Conservation (phyloP, 2,888 invertebrate species). For the Plutella xylostella region DNA sequence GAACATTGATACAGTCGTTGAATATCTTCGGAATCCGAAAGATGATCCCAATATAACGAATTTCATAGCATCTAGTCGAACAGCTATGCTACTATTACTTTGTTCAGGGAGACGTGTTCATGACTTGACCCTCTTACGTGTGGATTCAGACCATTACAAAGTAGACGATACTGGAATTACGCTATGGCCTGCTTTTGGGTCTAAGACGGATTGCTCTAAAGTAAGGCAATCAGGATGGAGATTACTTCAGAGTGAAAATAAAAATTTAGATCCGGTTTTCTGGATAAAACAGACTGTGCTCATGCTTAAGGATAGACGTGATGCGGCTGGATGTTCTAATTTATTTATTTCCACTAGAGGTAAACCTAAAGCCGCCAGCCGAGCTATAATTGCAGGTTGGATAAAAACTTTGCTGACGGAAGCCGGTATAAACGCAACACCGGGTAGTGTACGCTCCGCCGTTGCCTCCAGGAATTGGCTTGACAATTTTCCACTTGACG, state of each 20-base stretch:
- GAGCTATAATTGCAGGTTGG: conserved; percentile 17
- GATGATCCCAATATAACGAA: not conserved
- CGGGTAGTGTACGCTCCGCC: conserved; percentile 14
- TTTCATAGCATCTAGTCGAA: not conserved
- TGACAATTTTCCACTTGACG: conserved; percentile 13
- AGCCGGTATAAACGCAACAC: conserved; percentile 7
- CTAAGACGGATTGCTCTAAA: not conserved
- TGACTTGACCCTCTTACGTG: not conserved
- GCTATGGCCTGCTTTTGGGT: not conserved
- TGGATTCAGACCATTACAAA: not conserved
- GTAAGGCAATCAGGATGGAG: conserved; percentile 6
- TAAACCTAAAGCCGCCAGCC: not conserved
- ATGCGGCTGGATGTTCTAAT: not conserved
- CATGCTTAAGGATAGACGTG: not conserved
- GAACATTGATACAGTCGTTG: not conserved
- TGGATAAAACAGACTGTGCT: not conserved
- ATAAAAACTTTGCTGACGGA: conserved; percentile 13
- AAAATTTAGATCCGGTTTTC: not conserved
- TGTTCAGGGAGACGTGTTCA: not conserved
- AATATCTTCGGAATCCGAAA: no score
- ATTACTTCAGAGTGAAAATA: not conserved
- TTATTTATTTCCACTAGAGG: not conserved
- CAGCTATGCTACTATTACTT: not conserved
- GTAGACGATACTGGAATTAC: not conserved
- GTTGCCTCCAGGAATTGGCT: conserved; percentile 16